Evolutionary conservation across 2,888 invertebrate genomes (phyloP).

Genomic region (Cataglyphis cursor): DNA sequence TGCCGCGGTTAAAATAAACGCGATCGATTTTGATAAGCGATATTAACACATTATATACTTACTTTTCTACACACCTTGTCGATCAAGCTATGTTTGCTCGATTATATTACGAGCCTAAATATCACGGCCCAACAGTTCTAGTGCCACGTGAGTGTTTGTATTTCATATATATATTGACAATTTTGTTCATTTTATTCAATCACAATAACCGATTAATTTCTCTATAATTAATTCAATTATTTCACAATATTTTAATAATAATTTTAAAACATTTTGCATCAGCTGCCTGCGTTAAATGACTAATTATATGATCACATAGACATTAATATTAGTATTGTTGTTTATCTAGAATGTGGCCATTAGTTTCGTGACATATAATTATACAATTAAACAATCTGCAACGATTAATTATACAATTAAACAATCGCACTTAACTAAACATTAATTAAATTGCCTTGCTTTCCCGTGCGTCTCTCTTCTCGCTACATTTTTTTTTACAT

Average conservation of each 20-base stretch:
- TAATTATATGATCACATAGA: slow-evolving; percentile 17
- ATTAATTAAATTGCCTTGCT: slow-evolving; percentile 21
- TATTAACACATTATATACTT: neutral
- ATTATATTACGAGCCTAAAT: slow-evolving; percentile 16
- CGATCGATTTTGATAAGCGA: neutral
- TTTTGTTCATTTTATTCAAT: slow-evolving; percentile 8
- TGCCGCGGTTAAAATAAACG: neutral
- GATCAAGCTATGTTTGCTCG: neutral
- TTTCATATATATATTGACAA: neutral
- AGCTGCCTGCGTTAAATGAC: slow-evolving; percentile 19
- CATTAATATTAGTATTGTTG: neutral
- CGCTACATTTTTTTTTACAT: slow-evolving; percentile 10
- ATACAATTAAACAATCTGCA: slow-evolving; percentile 12
- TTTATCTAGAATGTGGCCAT: neutral
- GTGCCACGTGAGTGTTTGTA: neutral
- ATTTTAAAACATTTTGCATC: slow-evolving; percentile 11
- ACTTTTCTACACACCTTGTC: neutral
- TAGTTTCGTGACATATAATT: slow-evolving; percentile 10
- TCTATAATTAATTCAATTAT: neutral
- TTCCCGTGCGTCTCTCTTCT: neutral
- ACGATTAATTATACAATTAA: slow-evolving; percentile 5
- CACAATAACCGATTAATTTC: slow-evolving; percentile 27
- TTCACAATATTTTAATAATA: slow-evolving; percentile 19
- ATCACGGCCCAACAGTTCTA: neutral
- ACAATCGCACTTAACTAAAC: slow-evolving; percentile 15